These are phyloP conservation scores for Helicoverpa assulta DNA, from an alignment of 2,888 invertebrate species.

Conservation along the genomic window DNA sequence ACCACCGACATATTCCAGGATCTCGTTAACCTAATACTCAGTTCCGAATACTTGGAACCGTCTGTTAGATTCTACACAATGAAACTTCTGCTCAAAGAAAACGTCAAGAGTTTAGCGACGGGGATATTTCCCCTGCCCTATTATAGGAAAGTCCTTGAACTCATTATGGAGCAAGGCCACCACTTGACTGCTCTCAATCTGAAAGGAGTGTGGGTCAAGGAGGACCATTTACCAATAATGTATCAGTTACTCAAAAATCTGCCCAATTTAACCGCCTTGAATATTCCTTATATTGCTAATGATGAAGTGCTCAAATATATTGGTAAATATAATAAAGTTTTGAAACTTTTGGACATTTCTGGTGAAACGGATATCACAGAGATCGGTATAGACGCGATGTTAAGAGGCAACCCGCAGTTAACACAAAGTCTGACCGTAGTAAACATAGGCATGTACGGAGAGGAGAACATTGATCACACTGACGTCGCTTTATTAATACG, in stretches of 20 bases:
- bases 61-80: conserved; percentile 92
- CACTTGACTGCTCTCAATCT: conserved; percentile 92
- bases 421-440: conserved; percentile 90
- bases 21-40: conserved; percentile 91
- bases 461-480: conserved; percentile 92
- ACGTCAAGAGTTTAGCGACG: conserved; percentile 91
- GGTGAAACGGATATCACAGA: conserved; percentile 93
- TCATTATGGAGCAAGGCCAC: conserved; percentile 91
- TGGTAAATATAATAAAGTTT: conserved; percentile 87
- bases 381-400: conserved; percentile 91
- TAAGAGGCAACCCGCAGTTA: conserved; percentile 87
- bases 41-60: conserved; percentile 92
- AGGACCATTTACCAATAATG: conserved; percentile 92
- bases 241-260: conserved; percentile 91
- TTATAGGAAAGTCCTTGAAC: conserved; percentile 92
- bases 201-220: conserved; percentile 94
- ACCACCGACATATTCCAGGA: conserved; percentile 93
- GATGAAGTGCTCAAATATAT: conserved; percentile 92
- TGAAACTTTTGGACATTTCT: conserved; percentile 92
- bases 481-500: conserved; percentile 91
- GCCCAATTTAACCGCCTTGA: conserved; percentile 90
- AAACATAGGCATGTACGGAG: conserved; percentile 93
- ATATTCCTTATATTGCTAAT: conserved; percentile 93
- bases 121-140: conserved; percentile 93
- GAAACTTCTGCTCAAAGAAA: conserved; percentile 91